Evolutionary conservation across 2,888 invertebrate species (phyloP), one percentile per base, ranked within the genome.

Genomic region (Melitaea athalia): DNA sequence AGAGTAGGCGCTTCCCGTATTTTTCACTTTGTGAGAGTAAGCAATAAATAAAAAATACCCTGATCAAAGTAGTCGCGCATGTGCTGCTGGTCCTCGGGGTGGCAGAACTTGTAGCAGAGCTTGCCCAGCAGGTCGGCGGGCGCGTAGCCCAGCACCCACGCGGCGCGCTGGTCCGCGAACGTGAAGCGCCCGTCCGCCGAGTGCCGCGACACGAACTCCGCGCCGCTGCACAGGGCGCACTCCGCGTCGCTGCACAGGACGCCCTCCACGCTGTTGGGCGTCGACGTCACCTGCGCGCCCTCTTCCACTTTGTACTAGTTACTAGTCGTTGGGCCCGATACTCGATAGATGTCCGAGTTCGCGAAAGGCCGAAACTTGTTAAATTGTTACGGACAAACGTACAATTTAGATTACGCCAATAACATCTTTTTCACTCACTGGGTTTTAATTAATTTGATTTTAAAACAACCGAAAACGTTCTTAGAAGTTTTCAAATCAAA

Each of bases 11-110:
- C n/a, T n/a, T n/a, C n/a, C n/a, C n/a, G n/a, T n/a, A n/a, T n/a
- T n/a, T n/a, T n/a, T 50, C 10, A 50, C 17, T n/a, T 14, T 17
- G 50, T 50, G 7, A 3, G 17, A 50, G 17, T 17, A 10, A 10
- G 38, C 50, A 10, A 24, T 24, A 24, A 24, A 24, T 24, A 24
- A 24, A 24, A 3, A 24, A 3, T 33, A 97, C 97, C 97, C 95
- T 99, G 98, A 81, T 99, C 98, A 86, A 99, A 99, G 85, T 97
- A 98, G 83, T 99, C 99, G 81, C 98, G 97, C 97, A 99, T 98
- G 85, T 98, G 98, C 68, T 96, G 96, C 85, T 98, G 97, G 91
- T 99, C 99, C 83, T 99, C 99, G 0, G 97, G 98, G 86, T 99
- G 99, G 85, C 98, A 98, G 88, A 99, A 98, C 80, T 99, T 99